A percentile compares a stretch with the other conserved stretches of the same genome.
Evolutionary conservation across 1,140 invertebrate species (phyloP).

Genomic region (Cydia strobilella): DNA sequence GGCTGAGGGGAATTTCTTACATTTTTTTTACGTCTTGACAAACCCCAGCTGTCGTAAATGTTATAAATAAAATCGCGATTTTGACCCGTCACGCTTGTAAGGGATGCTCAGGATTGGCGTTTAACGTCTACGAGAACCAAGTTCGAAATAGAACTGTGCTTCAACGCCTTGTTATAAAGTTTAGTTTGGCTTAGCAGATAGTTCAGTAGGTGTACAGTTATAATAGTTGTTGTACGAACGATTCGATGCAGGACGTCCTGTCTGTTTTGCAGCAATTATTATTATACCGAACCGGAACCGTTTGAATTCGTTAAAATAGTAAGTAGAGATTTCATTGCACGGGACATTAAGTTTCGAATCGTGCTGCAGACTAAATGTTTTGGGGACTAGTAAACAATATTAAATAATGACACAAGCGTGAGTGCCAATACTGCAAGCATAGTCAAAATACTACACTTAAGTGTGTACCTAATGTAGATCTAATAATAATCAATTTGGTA

Average conservation of each 20-base stretch:
- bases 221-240: slow-evolving; percentile 44
- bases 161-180: slow-evolving; percentile 32
- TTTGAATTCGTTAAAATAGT: slow-evolving; percentile 56
- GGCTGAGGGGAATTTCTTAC: slow-evolving; percentile 62
- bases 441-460: no score
- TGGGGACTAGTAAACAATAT: neutral
- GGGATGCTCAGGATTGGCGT: slow-evolving; percentile 57
- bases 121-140: slow-evolving; percentile 5
- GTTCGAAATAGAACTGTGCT: neutral
- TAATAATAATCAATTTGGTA: no score
- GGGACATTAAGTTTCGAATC: neutral
- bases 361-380: neutral
- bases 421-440: no score
- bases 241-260: slow-evolving; percentile 77
- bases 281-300: slow-evolving; percentile 65
- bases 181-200: slow-evolving; percentile 35
- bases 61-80: slow-evolving; percentile 80
- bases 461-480: no score
- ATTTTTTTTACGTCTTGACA: slow-evolving; percentile 74
- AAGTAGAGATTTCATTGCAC: slow-evolving; percentile 28
- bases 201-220: slow-evolving; percentile 37
- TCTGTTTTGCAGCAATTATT: slow-evolving; percentile 75
- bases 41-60: slow-evolving; percentile 77
- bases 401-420: neutral
- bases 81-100: slow-evolving; percentile 75